phyloP scores from a whole-genome alignment of 2,888 invertebrate species.

The Pogonocherus hispidulus region DNA sequence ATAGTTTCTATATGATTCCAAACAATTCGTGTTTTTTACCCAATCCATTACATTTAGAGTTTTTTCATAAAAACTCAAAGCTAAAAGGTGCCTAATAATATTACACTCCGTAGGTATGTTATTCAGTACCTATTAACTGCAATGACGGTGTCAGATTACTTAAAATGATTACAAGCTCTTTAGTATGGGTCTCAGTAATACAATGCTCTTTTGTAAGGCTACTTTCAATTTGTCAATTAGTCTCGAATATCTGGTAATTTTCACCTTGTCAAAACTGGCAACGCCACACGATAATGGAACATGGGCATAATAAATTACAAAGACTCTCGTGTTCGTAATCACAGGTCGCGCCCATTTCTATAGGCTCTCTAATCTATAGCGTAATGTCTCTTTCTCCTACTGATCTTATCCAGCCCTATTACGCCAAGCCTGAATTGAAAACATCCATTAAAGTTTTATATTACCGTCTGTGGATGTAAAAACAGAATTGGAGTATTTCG shows the following conservation, averaged over 20 bases:
- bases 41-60: too few relatives aligned
- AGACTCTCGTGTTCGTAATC: conserved; percentile 59
- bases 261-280: conserved; percentile 53
- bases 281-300: conserved; percentile 46
- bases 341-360: conserved; percentile 58
- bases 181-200: conserved; percentile 27
- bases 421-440: conserved; percentile 34
- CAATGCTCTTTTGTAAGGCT: conserved; percentile 34
- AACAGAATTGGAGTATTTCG: too few relatives aligned
- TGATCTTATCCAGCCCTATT: conserved; percentile 50
- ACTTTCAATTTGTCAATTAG: conserved; percentile 48
- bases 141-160: conserved; percentile 1
- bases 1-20: too few relatives aligned
- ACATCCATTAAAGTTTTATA: conserved; percentile 22
- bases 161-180: conserved; percentile 18
- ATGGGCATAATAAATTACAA: conserved; percentile 56
- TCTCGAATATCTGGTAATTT: conserved; percentile 58
- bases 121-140: not conserved
- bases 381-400: conserved; percentile 60
- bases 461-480: not conserved
- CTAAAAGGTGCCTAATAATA: too few relatives aligned
- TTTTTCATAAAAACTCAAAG: too few relatives aligned
- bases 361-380: conserved; percentile 58
- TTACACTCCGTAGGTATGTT: too few relatives aligned
- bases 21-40: too few relatives aligned